A percentile compares a stretch with the other conserved stretches of the same genome.
Conservation (phyloP, 1,140 invertebrate species). For the Heliconius eleuchia region DNA sequence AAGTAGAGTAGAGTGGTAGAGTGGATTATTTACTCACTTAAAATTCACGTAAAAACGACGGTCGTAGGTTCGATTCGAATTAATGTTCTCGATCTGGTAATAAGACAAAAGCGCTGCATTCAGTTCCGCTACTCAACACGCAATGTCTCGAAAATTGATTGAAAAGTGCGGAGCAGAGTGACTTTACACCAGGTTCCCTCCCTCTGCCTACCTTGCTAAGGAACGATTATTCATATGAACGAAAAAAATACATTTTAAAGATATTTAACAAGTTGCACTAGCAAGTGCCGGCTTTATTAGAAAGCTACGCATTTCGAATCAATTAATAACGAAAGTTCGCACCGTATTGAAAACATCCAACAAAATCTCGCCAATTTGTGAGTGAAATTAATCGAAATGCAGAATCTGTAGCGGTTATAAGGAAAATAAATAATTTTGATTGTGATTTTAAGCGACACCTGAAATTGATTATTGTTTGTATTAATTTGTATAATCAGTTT, state of each 20-base stretch:
- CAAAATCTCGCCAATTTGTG: no score
- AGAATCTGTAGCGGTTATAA: no score
- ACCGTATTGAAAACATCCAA: not conserved
- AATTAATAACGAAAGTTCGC: not conserved
- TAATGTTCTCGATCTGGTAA: not conserved
- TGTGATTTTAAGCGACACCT: no score
- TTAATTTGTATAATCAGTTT: no score
- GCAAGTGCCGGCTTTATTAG: not conserved
- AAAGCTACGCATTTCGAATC: conserved; percentile 2
- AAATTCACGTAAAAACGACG: not conserved
- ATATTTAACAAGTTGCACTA: no score
- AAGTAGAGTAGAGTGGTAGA: no score
- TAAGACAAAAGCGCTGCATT: not conserved
- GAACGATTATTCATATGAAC: no score
- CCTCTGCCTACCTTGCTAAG: not conserved
- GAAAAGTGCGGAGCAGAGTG: not conserved
- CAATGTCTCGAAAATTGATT: not conserved
- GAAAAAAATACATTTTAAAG: no score
- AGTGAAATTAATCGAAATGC: no score
- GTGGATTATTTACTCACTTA: no score
- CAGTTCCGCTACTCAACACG: not conserved
- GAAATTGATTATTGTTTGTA: no score
- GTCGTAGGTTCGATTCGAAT: not conserved
- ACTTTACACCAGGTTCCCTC: not conserved
- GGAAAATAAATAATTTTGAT: no score